A percentile compares a stretch with the other conserved stretches of the same genome.
phyloP scores from a whole-genome alignment of 2,797 vertebrate species.

The Scyliorhinus canicula region DNA sequence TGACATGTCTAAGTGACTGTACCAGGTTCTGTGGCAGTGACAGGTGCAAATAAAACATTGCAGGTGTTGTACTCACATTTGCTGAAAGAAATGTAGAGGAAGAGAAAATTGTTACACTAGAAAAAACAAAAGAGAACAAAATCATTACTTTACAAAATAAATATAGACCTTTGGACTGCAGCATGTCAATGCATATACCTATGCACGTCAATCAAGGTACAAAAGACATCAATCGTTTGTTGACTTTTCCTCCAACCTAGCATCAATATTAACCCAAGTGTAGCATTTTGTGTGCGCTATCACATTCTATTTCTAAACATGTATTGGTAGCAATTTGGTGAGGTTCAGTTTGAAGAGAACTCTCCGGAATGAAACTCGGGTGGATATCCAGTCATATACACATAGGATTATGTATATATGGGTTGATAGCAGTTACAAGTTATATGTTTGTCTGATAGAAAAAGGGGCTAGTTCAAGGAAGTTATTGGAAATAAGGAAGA shows the following conservation, averaged over 20 bases:
- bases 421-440: too few species aligned
- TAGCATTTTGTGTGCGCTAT: background rate
- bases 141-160: background rate
- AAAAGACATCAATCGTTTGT: background rate
- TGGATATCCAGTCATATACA: background rate
- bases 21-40: background rate
- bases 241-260: background rate
- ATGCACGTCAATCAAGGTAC: background rate
- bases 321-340: background rate
- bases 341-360: background rate
- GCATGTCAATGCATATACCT: background rate
- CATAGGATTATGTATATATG: too few species aligned
- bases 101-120: background rate
- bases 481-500: too few species aligned
- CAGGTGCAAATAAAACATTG: background rate
- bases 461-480: too few species aligned
- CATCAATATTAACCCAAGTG: background rate
- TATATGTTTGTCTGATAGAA: too few species aligned
- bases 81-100: background rate
- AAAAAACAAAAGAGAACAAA: too few species aligned
- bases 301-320: background rate
- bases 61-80: background rate
- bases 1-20: background rate
- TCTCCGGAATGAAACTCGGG: background rate
- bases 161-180: background rate